phyloP scores from a whole-genome alignment of 2,113 vertebrate genomes.

The Oncorhynchus gorbuscha region DNA sequence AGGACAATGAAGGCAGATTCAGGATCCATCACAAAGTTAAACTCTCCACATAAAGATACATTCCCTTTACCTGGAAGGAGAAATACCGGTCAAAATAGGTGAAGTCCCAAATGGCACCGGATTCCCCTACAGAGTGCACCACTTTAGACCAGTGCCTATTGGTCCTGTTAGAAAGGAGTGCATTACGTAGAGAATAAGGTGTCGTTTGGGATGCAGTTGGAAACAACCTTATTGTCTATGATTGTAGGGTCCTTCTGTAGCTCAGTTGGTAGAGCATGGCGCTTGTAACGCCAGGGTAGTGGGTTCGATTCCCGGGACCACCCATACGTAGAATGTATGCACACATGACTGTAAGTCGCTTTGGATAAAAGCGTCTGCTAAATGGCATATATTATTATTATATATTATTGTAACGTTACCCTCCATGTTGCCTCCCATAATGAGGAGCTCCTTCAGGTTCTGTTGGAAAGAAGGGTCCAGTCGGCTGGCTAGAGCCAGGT shows the following conservation, averaged over 20 bases:
- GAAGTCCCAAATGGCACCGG: too few species aligned
- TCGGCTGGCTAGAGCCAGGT: slow-evolving; percentile 73
- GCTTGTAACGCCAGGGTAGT: too few species aligned
- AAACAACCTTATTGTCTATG: background rate
- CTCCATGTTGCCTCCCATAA: slow-evolving; percentile 81
- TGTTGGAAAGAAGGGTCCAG: slow-evolving; percentile 69
- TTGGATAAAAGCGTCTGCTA: too few species aligned
- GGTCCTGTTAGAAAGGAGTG: too few species aligned
- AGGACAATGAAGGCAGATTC: slow-evolving; percentile 77
- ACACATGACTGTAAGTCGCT: too few species aligned
- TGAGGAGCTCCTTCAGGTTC: slow-evolving; percentile 71
- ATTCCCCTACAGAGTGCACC: background rate
- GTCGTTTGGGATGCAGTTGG: too few species aligned
- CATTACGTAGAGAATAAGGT: too few species aligned
- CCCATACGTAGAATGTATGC: too few species aligned
- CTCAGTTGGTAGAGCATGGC: too few species aligned
- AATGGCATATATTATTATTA: too few species aligned
- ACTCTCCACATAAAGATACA: slow-evolving; percentile 70
- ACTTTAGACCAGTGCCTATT: background rate
- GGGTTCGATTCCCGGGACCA: too few species aligned
- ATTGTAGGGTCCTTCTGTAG: too few species aligned
- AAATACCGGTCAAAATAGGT: background rate
- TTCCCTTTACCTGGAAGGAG: slow-evolving; percentile 71
- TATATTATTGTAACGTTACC: slow-evolving; percentile 56
- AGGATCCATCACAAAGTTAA: slow-evolving; percentile 76